A percentile compares a stretch with the other conserved stretches of the same genome.
These are phyloP conservation scores for Drosophila elegans DNA, from an alignment of 1,140 invertebrate species.

Conservation along the genomic window DNA sequence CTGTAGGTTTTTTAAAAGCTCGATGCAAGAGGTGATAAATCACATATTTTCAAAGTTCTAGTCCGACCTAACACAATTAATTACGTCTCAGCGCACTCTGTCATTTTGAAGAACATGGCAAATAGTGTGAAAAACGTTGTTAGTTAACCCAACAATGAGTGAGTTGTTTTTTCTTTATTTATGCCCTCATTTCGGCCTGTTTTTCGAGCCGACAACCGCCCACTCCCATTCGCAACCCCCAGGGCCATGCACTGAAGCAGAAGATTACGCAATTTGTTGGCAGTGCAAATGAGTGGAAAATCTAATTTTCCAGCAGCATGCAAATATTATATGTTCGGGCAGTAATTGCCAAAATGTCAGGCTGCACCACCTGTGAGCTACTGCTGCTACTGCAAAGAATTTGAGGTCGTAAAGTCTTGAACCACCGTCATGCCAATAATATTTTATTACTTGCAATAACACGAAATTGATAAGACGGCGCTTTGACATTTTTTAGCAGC, in stretches of 20 bases:
- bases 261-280: slow-evolving; percentile 75
- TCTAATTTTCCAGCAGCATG: slow-evolving; percentile 72
- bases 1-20: not conserved
- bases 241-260: slow-evolving; percentile 67
- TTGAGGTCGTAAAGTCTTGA: slow-evolving; percentile 24
- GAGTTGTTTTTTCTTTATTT: slow-evolving; percentile 31
- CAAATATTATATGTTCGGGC: slow-evolving; percentile 45
- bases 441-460: slow-evolving; percentile 34
- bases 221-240: slow-evolving; percentile 21
- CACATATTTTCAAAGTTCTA: slow-evolving; percentile 17
- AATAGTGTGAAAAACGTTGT: slow-evolving; percentile 49
- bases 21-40: slow-evolving; percentile 10
- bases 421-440: slow-evolving; percentile 17
- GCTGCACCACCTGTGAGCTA: slow-evolving; percentile 20
- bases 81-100: slow-evolving; percentile 33
- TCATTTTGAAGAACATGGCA: slow-evolving; percentile 39
- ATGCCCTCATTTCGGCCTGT: slow-evolving; percentile 36
- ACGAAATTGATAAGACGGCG: slow-evolving; percentile 20
- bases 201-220: slow-evolving; percentile 6
- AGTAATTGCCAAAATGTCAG: slow-evolving; percentile 66
- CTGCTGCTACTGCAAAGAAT: slow-evolving; percentile 16
- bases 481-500: slow-evolving; percentile 44
- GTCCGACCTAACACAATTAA: slow-evolving; percentile 8
- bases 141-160: slow-evolving; percentile 46
- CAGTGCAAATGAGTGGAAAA: slow-evolving; percentile 76